Conservation (phyloP, 2,888 invertebrate genomes). For the Ormia ochracea region DNA sequence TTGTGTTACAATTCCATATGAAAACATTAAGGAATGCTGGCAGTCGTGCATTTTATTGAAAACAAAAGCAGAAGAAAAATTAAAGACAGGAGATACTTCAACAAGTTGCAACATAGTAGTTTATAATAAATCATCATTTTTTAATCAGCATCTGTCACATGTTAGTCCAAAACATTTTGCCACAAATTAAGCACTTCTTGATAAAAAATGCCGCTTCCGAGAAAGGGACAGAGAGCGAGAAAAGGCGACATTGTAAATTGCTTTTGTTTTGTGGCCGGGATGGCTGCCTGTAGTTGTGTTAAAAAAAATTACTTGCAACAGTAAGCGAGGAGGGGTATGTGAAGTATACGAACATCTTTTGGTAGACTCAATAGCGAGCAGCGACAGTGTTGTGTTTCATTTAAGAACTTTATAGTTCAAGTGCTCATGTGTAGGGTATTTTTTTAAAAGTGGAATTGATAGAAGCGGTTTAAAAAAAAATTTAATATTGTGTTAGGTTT, state of each 20-base stretch:
- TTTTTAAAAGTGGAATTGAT: neutral
- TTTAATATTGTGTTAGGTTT: no score
- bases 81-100: conserved; percentile 18
- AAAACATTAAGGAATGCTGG: conserved; percentile 12
- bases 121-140: conserved; percentile 63
- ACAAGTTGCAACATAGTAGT: conserved; percentile 54
- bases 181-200: conserved; percentile 63
- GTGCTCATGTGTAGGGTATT: conserved; percentile 9
- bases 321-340: neutral
- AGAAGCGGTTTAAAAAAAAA: neutral
- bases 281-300: neutral
- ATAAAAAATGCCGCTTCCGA: conserved; percentile 56
- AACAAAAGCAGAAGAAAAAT: neutral
- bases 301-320: neutral
- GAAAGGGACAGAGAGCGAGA: neutral
- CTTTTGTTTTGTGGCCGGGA: conserved; percentile 2
- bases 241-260: conserved; percentile 30
- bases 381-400: conserved; percentile 38
- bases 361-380: neutral
- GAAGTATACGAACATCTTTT: neutral
- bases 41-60: neutral
- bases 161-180: conserved; percentile 63
- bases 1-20: conserved; percentile 53
- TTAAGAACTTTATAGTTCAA: neutral
- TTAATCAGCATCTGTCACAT: conserved; percentile 63